A percentile compares a stretch with the other conserved stretches of the same genome.
Evolutionary conservation across 2,113 vertebrate species (phyloP).

Genomic region (Melanerpes aurifrons): DNA sequence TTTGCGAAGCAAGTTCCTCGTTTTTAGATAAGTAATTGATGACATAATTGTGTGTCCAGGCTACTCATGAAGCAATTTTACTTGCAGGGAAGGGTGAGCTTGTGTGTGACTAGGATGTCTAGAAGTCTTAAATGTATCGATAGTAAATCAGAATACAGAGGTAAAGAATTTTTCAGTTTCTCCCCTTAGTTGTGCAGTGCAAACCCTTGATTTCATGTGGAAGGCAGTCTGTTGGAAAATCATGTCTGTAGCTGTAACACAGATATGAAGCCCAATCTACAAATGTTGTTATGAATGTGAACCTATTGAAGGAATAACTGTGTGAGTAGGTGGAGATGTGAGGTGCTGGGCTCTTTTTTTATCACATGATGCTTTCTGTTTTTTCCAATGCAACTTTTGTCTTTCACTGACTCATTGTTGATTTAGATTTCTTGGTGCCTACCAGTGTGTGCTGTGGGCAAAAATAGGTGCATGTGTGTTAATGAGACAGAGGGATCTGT

Average conservation of each 20-base stretch:
- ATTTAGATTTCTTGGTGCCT: not conserved
- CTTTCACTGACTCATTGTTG: not conserved
- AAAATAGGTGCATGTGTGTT: not conserved
- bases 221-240: not conserved
- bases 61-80: not conserved
- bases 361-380: not conserved
- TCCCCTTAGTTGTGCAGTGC: not conserved
- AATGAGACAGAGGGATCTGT: not conserved
- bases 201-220: not conserved
- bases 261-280: not conserved
- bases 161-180: not conserved
- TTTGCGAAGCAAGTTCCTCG: not conserved
- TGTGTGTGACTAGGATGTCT: not conserved
- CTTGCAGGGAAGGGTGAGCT: not conserved
- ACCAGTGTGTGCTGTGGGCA: not conserved
- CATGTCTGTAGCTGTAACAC: not conserved
- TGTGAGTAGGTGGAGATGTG: not conserved
- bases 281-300: not conserved
- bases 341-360: not conserved
- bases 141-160: not conserved
- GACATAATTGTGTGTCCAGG: not conserved
- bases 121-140: not conserved
- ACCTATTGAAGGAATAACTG: accelerated
- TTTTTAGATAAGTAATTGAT: not conserved
- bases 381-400: not conserved